Conservation (phyloP, 2,888 invertebrate genomes). For the Didymodactylos carnosus region DNA sequence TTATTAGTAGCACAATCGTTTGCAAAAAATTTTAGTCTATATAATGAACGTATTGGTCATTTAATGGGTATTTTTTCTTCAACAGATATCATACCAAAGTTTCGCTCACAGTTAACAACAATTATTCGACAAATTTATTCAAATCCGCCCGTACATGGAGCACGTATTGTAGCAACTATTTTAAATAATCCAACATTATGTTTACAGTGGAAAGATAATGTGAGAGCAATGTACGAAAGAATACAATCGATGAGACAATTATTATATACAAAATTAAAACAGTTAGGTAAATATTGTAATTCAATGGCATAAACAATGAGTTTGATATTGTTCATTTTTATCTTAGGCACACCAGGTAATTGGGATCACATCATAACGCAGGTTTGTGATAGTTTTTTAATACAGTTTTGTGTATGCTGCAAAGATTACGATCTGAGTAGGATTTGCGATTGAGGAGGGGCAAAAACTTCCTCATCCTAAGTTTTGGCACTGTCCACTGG, state of each 20-base stretch:
- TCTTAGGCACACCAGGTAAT: conserved; percentile 69
- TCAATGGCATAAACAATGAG: too few species aligned
- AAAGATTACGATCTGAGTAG: too few species aligned
- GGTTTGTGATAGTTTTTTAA: too few species aligned
- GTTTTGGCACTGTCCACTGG: too few species aligned
- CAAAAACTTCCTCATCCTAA: too few species aligned
- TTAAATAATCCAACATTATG: conserved; percentile 53
- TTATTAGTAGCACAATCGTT: conserved; percentile 81
- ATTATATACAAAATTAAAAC: conserved; percentile 24
- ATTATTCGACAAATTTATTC: conserved; percentile 72
- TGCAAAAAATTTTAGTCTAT: conserved; percentile 96
- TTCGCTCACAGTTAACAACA: conserved; percentile 62
- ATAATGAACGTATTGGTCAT: conserved; percentile 89
- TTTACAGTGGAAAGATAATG: conserved; percentile 66
- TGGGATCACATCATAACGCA: conserved; percentile 78
- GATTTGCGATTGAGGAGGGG: too few species aligned
- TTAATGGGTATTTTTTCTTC: conserved; percentile 52
- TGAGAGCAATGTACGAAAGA: conserved; percentile 65
- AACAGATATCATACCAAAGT: conserved; percentile 42
- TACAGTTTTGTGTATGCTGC: conserved; percentile 3
- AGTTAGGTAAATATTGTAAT: too few species aligned
- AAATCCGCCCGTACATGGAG: conserved; percentile 89
- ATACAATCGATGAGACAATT: conserved; percentile 65
- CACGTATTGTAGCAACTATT: conserved; percentile 63
- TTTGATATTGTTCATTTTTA: too few species aligned